Percentiles rank a stretch among this genome's conserved stretches.
phyloP scores from a whole-genome alignment of 2,797 vertebrate genomes.

The Eulemur mongoz region DNA sequence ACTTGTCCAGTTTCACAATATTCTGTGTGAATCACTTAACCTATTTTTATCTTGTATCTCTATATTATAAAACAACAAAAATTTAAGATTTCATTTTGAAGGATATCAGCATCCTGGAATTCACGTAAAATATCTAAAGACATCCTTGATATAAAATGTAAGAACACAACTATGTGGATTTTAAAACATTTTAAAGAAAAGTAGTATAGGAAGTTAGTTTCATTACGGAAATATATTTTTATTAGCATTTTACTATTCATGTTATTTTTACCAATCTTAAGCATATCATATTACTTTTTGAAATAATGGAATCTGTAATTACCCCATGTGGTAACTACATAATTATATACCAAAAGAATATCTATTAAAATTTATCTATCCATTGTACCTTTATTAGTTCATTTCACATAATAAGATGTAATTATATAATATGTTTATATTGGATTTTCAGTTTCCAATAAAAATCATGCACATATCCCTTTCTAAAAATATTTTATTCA shows the following conservation, averaged over 20 bases:
- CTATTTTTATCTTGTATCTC: background rate
- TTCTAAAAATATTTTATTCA: background rate
- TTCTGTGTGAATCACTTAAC: background rate
- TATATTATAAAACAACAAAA: background rate
- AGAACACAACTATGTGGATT: background rate
- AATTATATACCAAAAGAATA: background rate
- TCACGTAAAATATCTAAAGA: background rate
- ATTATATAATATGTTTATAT: background rate
- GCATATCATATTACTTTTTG: background rate
- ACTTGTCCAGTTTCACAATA: background rate
- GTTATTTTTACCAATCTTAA: conserved; percentile 22
- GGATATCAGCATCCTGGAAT: background rate
- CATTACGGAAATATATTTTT: background rate
- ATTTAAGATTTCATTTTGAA: background rate
- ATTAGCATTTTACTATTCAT: background rate
- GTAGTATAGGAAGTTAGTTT: background rate
- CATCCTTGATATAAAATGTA: background rate
- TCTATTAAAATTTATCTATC: background rate
- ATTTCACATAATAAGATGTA: background rate
- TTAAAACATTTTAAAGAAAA: conserved; percentile 15
- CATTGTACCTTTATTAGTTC: background rate
- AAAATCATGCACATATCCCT: background rate
- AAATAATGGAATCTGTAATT: background rate
- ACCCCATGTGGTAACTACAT: background rate
- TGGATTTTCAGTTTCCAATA: background rate